Percentiles rank a stretch among this genome's conserved stretches.
Conservation (phyloP, 2,113 vertebrate genomes). For the Clupea harengus region DNA sequence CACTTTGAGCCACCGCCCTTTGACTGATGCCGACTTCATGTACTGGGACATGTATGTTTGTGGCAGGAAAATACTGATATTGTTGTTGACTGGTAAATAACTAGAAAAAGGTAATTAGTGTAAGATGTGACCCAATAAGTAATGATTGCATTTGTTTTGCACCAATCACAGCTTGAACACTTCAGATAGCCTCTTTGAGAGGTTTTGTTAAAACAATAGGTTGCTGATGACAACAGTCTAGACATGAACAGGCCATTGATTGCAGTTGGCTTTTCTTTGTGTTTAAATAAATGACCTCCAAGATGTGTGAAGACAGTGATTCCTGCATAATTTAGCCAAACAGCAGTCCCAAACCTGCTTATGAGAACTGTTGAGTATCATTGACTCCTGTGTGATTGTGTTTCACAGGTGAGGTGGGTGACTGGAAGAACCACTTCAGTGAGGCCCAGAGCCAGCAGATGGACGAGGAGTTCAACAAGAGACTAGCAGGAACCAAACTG, state of each 20-base stretch:
- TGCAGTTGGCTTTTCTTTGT: too few species aligned
- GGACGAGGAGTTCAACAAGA: conserved; percentile 67
- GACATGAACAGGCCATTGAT: too few species aligned
- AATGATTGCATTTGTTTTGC: neutral
- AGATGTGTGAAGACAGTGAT: too few species aligned
- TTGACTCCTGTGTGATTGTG: neutral
- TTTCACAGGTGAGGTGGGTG: conserved; percentile 59
- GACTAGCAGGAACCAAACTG: conserved; percentile 57
- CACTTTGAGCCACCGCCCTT: too few species aligned
- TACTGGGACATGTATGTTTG: neutral
- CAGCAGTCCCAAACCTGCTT: neutral
- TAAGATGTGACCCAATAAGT: too few species aligned
- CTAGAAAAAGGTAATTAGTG: neutral
- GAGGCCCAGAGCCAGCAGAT: conserved; percentile 70
- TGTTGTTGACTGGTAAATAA: neutral
- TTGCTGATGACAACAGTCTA: too few species aligned
- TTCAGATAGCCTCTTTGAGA: too few species aligned
- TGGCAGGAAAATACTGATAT: neutral
- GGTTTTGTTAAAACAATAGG: too few species aligned
- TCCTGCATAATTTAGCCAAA: too few species aligned
- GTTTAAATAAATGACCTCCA: too few species aligned
- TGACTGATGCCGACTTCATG: too few species aligned
- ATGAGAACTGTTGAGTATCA: neutral
- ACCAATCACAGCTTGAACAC: too few species aligned
- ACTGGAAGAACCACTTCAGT: conserved; percentile 65